Percentiles rank a stretch among this genome's conserved stretches.
Evolutionary conservation across 2,888 invertebrate genomes (phyloP).

Genomic region (Parnassius smintheus): DNA sequence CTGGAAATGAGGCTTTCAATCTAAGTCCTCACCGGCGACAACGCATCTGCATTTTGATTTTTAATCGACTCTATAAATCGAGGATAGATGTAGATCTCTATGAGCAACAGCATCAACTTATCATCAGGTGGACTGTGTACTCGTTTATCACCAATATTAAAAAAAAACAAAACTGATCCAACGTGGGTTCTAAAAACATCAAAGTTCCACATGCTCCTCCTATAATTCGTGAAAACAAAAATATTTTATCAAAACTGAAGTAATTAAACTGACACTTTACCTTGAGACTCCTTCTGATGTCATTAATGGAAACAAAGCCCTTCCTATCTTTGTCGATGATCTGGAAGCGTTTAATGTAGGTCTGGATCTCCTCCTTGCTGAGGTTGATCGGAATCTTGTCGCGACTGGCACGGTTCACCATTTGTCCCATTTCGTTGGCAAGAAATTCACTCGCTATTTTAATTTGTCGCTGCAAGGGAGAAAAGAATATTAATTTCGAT

Average conservation of each 20-base stretch:
- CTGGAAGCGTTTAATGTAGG: constrained; percentile 97
- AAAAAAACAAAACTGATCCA: too few relatives aligned
- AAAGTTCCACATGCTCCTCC: too few relatives aligned
- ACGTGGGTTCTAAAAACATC: too few relatives aligned
- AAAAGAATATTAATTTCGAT: neutral
- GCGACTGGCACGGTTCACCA: constrained; percentile 92
- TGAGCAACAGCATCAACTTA: too few relatives aligned
- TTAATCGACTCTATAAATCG: too few relatives aligned
- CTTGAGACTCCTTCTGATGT: constrained; percentile 97
- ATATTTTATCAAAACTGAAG: neutral
- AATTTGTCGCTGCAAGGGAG: constrained; percentile 85
- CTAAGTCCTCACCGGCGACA: too few relatives aligned
- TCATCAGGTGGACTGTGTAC: too few relatives aligned
- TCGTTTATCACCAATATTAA: too few relatives aligned
- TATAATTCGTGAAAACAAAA: neutral
- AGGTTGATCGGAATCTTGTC: constrained; percentile 95
- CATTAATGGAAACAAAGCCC: constrained; percentile 98
- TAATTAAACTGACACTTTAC: constrained; percentile 69
- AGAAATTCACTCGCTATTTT: constrained; percentile 92
- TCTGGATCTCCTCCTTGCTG: constrained; percentile 95
- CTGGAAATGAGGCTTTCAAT: too few relatives aligned
- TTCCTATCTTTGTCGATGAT: constrained; percentile 97
- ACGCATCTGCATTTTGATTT: too few relatives aligned
- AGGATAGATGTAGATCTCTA: too few relatives aligned
- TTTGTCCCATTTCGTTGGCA: constrained; percentile 97